Evolutionary conservation across 2,797 vertebrate species (phyloP), one percentile per base, ranked within the genome.

Genomic region (Melanogrammus aeglefinus): DNA sequence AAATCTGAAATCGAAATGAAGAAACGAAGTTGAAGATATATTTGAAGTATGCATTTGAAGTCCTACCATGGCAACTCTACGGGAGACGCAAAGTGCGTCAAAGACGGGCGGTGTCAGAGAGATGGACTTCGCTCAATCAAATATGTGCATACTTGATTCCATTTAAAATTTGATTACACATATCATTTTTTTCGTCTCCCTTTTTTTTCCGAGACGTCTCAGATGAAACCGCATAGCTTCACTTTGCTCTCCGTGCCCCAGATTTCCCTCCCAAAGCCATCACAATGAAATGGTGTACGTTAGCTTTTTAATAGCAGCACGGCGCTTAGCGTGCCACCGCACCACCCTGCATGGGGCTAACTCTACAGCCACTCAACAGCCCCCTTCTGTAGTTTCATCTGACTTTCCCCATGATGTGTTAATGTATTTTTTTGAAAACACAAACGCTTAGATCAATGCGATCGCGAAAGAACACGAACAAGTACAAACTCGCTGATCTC

Each of bases 131-230:
- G 82, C 86, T 78, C 81, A 83, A 83, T 90, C 85, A 78, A 86
- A 88, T 86, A 89, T 88, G 87, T 86, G 80, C 85, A 89, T 89
- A 85, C 78, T 81, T 85, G 85, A 89, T 87, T 83, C 75, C 38
- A 88, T 87, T 91, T 86, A 89, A 89, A 92, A 88, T 91, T 88
- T 90, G 78, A 91, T 90, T 88, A 86, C 81, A 87, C 83, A 79
- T 80, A 78, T 86, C 81, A 73, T 72, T 84, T 82, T 84, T 75
- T 80, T 80, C 63, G 3, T 18, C 66, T 29, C 66, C n/a, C 66
- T 13, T 13, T 71, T 33, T 63, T n/a, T 36, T 36, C 35, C 35
- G 63, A 82, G 78, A 85, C 81, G 76, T 79, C 86, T 78, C 76
- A 79, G 88, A 91, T 91, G 85, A 92, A 92, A 89, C 86, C 77